phyloP scores from a whole-genome alignment of 2,797 vertebrate genomes.

The Sebastes variabilis region DNA sequence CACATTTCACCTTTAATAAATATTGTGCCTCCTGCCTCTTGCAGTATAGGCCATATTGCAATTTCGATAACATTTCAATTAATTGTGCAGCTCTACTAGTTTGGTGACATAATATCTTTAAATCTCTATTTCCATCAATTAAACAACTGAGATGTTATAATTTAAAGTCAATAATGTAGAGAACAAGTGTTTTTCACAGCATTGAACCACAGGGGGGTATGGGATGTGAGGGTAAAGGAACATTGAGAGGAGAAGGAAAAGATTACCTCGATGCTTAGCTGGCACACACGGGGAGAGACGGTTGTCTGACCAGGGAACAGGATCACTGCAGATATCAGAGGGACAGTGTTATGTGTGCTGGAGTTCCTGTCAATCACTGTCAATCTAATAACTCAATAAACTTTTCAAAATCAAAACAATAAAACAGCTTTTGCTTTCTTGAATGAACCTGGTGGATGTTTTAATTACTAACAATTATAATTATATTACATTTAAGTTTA shows the following conservation, averaged over 20 bases:
- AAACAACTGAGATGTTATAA: not conserved
- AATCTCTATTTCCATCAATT: not conserved
- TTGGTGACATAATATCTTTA: not conserved
- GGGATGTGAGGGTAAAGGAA: not conserved
- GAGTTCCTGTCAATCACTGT: not conserved
- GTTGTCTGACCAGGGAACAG: constrained; percentile 12
- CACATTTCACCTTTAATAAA: too few species aligned
- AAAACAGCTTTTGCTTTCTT: not conserved
- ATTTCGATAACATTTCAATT: too few species aligned
- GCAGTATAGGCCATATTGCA: too few species aligned
- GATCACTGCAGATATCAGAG: not conserved
- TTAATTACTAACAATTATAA: not conserved
- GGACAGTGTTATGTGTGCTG: constrained; percentile 7
- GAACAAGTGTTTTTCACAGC: not conserved
- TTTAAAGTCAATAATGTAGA: not conserved
- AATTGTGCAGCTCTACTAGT: not conserved
- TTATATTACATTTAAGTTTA: not conserved
- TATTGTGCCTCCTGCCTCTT: too few species aligned
- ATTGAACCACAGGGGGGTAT: not conserved
- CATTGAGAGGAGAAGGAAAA: not conserved
- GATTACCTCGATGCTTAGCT: not conserved
- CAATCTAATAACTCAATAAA: not conserved
- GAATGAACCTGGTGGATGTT: not conserved
- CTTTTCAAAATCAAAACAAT: not conserved
- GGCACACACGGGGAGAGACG: not conserved